phyloP scores from a whole-genome alignment of 2,797 vertebrate genomes.

The Cossypha niveicapilla region DNA sequence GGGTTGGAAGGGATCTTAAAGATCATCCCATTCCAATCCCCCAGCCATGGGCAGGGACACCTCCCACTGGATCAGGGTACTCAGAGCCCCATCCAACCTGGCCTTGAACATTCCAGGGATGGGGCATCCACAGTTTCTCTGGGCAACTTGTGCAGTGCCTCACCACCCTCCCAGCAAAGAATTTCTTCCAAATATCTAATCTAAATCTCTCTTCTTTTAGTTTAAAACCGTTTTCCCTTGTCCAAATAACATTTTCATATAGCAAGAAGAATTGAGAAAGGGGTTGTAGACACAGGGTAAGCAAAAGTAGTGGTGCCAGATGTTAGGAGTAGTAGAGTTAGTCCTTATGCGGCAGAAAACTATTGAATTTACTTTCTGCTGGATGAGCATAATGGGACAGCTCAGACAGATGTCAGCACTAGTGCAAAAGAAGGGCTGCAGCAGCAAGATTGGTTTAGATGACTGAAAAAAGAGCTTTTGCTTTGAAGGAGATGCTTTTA shows the following conservation, averaged over 20 bases:
- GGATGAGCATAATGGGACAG: neutral
- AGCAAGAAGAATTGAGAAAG: neutral
- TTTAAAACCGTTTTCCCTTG: neutral
- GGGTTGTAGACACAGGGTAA: neutral
- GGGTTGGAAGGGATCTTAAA: neutral
- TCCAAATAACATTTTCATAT: neutral
- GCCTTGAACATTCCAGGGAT: neutral
- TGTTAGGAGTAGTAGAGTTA: neutral
- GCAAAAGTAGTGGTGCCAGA: neutral
- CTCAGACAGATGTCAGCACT: neutral
- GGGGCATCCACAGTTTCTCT: neutral
- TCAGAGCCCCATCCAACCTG: neutral
- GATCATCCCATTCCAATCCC: neutral
- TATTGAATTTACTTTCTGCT: slow-evolving; percentile 9
- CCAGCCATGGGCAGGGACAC: neutral
- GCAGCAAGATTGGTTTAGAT: neutral
- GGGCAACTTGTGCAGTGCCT: neutral
- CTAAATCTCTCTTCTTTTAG: neutral
- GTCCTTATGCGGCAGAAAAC: neutral
- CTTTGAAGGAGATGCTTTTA: neutral
- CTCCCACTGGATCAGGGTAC: neutral
- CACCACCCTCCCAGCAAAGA: neutral
- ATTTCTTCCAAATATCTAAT: neutral
- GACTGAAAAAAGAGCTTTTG: neutral
- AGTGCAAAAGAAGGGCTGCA: neutral